A percentile compares a stretch with the other conserved stretches of the same genome.
phyloP scores from a whole-genome alignment of 2,797 vertebrate species.

The Mormyrops attenuatus region DNA sequence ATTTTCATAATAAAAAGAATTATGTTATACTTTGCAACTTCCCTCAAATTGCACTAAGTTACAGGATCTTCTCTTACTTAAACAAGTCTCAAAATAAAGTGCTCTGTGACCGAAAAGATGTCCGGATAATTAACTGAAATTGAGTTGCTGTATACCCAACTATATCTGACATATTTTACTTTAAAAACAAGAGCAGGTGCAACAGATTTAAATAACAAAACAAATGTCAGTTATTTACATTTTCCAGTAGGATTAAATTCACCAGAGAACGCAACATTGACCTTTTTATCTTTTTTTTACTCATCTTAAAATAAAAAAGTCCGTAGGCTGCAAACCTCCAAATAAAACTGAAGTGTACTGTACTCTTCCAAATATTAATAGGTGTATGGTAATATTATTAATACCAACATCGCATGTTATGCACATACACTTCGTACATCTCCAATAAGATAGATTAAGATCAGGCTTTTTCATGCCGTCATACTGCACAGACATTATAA shows the following conservation, averaged over 20 bases:
- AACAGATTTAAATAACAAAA: not conserved
- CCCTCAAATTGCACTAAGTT: not conserved
- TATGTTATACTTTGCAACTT: not conserved
- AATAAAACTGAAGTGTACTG: not conserved
- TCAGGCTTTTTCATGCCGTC: not conserved
- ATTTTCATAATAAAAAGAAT: not conserved
- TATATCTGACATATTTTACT: not conserved
- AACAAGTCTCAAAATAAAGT: not conserved
- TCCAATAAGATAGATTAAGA: not conserved
- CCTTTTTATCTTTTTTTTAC: not conserved
- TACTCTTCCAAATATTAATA: not conserved
- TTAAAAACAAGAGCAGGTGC: not conserved
- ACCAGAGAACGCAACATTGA: not conserved
- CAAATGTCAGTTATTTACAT: not conserved
- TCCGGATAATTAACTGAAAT: not conserved
- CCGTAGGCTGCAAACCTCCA: not conserved
- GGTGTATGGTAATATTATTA: not conserved
- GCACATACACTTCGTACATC: not conserved
- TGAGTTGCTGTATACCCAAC: not conserved
- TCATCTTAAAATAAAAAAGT: not conserved
- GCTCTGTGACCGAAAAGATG: not conserved
- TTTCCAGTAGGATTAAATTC: not conserved
- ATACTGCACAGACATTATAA: not conserved
- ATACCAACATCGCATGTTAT: not conserved
- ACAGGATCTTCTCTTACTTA: not conserved